Evolutionary conservation across 2,113 vertebrate genomes (phyloP).

Genomic region (Steatornis caripensis): DNA sequence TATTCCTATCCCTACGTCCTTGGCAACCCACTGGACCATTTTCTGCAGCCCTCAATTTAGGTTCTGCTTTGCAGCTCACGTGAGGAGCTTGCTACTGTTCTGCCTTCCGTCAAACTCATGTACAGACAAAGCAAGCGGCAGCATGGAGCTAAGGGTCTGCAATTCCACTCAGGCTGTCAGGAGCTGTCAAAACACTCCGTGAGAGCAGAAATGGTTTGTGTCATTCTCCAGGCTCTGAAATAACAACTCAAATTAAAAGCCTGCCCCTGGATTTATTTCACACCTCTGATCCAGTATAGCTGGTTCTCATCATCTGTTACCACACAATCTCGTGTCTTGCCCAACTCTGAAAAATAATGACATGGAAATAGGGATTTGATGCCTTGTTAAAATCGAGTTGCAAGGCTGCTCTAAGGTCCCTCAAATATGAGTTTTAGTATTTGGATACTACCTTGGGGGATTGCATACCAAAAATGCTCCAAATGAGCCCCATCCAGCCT

Average conservation of each 20-base stretch:
- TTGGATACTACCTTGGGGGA: neutral
- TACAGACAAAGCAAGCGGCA: neutral
- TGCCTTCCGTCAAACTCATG: neutral
- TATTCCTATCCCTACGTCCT: neutral
- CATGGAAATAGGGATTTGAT: neutral
- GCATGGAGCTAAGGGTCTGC: neutral
- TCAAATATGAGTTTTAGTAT: neutral
- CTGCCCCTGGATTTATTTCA: neutral
- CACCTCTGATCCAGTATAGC: neutral
- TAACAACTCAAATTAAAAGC: neutral
- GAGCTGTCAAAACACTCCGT: neutral
- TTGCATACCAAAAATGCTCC: neutral
- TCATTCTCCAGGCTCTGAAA: neutral
- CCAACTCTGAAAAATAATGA: neutral
- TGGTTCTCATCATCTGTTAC: constrained; percentile 33
- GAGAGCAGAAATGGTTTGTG: neutral
- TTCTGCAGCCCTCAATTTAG: neutral
- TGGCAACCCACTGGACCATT: neutral
- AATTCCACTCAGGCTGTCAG: neutral
- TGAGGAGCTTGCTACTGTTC: neutral
- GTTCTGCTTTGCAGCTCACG: neutral
- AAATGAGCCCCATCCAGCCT: neutral
- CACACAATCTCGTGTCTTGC: neutral
- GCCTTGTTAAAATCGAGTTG: neutral
- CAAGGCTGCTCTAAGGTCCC: neutral